Conservation (phyloP, 2,113 vertebrate genomes). For the Pseudorasbora parva region DNA sequence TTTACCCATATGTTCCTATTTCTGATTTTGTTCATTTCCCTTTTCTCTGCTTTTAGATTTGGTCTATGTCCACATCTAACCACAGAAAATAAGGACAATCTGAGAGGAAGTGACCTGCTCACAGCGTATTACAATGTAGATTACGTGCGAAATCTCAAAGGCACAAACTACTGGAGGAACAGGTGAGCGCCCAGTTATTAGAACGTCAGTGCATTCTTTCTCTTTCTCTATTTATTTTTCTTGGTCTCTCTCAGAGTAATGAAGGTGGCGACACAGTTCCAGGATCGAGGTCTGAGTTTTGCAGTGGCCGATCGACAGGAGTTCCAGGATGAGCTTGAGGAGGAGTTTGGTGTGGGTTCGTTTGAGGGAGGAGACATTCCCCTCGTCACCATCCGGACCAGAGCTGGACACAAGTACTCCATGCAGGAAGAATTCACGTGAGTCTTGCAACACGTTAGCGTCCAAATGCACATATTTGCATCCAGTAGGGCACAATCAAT, state of each 20-base stretch:
- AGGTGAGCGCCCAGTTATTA: slow-evolving; percentile 62
- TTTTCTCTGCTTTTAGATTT: slow-evolving; percentile 59
- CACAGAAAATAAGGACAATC: slow-evolving; percentile 69
- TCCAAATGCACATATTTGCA: background rate
- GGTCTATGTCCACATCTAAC: slow-evolving; percentile 79
- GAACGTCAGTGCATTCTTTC: background rate
- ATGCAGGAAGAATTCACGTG: slow-evolving; percentile 83
- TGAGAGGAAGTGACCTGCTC: slow-evolving; percentile 73
- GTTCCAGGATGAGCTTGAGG: slow-evolving; percentile 76
- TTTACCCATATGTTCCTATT: background rate
- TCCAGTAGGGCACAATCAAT: background rate
- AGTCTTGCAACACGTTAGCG: slow-evolving; percentile 45
- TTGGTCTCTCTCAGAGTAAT: slow-evolving; percentile 69
- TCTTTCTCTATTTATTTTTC: background rate
- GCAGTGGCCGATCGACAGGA: slow-evolving; percentile 75
- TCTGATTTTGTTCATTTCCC: background rate
- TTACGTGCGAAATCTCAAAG: slow-evolving; percentile 69
- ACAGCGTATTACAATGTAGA: slow-evolving; percentile 74
- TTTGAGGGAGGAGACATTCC: slow-evolving; percentile 71
- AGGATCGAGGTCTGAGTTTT: slow-evolving; percentile 68
- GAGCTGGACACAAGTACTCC: slow-evolving; percentile 74
- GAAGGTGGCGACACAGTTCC: slow-evolving; percentile 72
- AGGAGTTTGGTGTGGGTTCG: slow-evolving; percentile 73
- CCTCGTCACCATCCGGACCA: slow-evolving; percentile 71
- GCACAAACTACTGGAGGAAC: slow-evolving; percentile 82